Conservation (phyloP, 2,888 invertebrate species). For the Lepetodrilus schrolli region DNA sequence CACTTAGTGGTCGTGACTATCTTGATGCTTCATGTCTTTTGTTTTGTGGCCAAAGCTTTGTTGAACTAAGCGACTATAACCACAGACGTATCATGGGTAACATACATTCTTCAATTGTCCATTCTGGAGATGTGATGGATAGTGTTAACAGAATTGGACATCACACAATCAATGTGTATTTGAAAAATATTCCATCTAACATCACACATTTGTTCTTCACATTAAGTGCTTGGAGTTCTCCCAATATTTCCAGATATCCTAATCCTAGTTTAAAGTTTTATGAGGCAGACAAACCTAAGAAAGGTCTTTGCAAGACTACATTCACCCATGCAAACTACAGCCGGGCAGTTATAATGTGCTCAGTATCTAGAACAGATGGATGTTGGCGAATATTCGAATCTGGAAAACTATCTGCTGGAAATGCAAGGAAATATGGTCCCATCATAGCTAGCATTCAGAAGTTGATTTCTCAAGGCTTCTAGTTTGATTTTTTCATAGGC, state of each 20-base stretch:
- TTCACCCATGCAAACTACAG: conserved; percentile 52
- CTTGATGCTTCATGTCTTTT: conserved; percentile 55
- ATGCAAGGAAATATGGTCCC: conserved; percentile 50
- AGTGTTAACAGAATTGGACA: conserved; percentile 42
- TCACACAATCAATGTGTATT: conserved; percentile 52
- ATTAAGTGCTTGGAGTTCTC: conserved; percentile 54
- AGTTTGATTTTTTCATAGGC: not conserved
- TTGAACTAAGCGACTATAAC: conserved; percentile 41
- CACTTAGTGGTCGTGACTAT: conserved; percentile 43
- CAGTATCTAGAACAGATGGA: conserved; percentile 43
- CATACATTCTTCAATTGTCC: conserved; percentile 28
- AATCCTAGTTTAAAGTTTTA: conserved; percentile 57
- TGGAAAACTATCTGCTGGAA: conserved; percentile 54
- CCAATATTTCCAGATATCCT: conserved; percentile 53
- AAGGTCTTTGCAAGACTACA: conserved; percentile 55
- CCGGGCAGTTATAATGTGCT: conserved; percentile 59
- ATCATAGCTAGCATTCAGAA: conserved; percentile 41
- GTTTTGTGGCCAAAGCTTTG: conserved; percentile 34
- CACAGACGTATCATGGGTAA: not conserved
- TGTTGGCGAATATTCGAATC: conserved; percentile 55
- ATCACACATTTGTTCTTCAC: conserved; percentile 57
- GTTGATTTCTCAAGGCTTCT: conserved; percentile 47
- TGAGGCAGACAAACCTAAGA: conserved; percentile 44
- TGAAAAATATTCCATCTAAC: conserved; percentile 47
- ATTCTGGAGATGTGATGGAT: conserved; percentile 58